Conservation (phyloP, 1,140 invertebrate genomes). For the Melitaea cinxia region DNA sequence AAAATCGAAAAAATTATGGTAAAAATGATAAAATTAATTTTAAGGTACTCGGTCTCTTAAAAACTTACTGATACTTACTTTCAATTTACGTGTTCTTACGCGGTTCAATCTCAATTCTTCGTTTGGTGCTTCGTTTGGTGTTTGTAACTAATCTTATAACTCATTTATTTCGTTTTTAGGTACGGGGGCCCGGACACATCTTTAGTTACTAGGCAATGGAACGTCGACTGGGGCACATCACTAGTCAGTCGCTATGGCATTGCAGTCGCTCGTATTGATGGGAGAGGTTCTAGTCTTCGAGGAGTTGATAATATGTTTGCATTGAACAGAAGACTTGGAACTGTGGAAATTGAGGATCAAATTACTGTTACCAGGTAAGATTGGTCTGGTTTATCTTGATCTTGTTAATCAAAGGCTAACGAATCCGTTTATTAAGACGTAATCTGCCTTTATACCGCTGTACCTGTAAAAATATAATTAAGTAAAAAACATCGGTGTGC, state of each 20-base stretch:
- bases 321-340: conserved; percentile 91
- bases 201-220: conserved; percentile 84
- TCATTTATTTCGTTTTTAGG: conserved; percentile 42
- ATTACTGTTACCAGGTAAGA: conserved; percentile 80
- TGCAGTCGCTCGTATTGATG: conserved; percentile 94
- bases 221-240: conserved; percentile 83
- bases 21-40: no score
- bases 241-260: conserved; percentile 91
- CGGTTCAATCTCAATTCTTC: no score
- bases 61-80: no score
- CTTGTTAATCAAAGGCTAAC: neutral
- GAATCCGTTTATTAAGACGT: no score
- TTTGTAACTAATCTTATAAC: no score
- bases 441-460: no score
- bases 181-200: conserved; percentile 95
- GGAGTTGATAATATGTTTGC: conserved; percentile 92
- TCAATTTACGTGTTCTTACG: no score
- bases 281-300: conserved; percentile 91
- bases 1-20: no score
- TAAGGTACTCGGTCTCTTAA: no score
- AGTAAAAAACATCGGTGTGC: no score
- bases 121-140: no score
- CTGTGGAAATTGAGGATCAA: conserved; percentile 94
- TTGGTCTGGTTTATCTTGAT: neutral
- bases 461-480: no score